Conservation (phyloP, 2,888 invertebrate species). For the Zootermopsis nevadensis region DNA sequence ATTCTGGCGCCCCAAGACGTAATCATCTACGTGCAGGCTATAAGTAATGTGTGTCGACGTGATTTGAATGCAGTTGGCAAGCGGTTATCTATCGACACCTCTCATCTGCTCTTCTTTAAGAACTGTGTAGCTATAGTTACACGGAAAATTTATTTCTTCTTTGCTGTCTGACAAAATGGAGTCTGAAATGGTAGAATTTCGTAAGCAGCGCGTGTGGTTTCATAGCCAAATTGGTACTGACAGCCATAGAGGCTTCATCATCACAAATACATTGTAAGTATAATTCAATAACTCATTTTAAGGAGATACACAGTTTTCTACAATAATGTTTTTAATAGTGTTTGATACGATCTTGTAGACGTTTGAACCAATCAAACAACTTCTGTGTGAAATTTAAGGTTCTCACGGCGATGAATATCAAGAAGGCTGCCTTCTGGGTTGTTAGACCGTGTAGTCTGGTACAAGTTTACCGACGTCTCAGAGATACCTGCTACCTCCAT, state of each 20-base stretch:
- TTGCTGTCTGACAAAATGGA: not conserved
- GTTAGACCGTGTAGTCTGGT: no score
- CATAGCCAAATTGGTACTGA: not conserved
- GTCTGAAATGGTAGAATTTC: not conserved
- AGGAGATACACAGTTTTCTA: no score
- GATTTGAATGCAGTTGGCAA: not conserved
- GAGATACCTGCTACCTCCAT: no score
- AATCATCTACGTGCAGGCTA: not conserved
- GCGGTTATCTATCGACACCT: not conserved
- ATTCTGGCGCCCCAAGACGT: conserved; percentile 1
- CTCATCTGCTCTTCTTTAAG: not conserved
- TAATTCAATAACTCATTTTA: no score
- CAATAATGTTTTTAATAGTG: no score
- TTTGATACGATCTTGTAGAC: no score
- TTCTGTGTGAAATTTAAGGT: no score
- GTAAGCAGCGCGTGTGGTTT: not conserved
- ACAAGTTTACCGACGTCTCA: no score
- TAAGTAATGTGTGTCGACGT: not conserved
- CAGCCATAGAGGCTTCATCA: not conserved
- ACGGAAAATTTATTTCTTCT: not conserved
- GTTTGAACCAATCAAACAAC: no score
- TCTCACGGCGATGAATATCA: no score
- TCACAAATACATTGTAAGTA: not conserved
- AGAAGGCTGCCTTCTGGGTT: no score
- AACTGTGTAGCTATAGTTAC: not conserved